A percentile compares a stretch with the other conserved stretches of the same genome.
phyloP scores from a whole-genome alignment of 1,140 invertebrate species.

The Panagrolaimus sp. region DNA sequence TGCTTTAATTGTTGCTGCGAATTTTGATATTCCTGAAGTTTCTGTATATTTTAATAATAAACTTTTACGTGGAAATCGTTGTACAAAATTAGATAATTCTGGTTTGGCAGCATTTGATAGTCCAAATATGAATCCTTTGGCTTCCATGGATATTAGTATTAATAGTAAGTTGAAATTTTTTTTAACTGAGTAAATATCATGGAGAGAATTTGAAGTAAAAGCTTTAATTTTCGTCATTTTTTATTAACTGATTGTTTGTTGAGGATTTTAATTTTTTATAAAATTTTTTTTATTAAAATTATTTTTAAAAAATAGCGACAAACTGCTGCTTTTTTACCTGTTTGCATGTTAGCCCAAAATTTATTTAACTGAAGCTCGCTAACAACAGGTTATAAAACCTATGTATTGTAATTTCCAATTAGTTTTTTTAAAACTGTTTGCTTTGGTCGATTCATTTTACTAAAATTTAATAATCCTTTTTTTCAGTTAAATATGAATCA shows the following conservation, averaged over 20 bases:
- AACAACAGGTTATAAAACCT: too few species aligned
- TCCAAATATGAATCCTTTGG: conserved; percentile 79
- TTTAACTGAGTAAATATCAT: neutral
- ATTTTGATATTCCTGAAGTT: conserved; percentile 81
- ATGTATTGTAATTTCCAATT: too few species aligned
- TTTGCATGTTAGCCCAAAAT: too few species aligned
- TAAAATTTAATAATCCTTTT: conserved; percentile 19
- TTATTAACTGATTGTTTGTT: neutral
- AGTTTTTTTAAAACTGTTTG: too few species aligned
- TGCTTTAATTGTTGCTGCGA: conserved; percentile 82
- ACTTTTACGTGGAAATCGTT: conserved; percentile 82
- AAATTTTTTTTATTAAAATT: too few species aligned
- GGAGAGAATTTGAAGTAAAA: neutral
- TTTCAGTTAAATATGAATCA: conserved; percentile 72
- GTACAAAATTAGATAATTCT: conserved; percentile 74
- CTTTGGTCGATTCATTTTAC: too few species aligned
- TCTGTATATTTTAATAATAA: conserved; percentile 82
- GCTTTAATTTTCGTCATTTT: conserved; percentile 1
- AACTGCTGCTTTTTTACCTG: too few species aligned
- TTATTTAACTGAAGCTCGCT: too few species aligned
- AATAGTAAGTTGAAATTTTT: conserved; percentile 52
- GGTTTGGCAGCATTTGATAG: conserved; percentile 82
- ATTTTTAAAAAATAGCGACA: too few species aligned
- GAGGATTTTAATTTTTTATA: neutral
- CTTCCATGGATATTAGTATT: conserved; percentile 69